phyloP scores from a whole-genome alignment of 2,113 vertebrate genomes.

The Macaca mulatta region DNA sequence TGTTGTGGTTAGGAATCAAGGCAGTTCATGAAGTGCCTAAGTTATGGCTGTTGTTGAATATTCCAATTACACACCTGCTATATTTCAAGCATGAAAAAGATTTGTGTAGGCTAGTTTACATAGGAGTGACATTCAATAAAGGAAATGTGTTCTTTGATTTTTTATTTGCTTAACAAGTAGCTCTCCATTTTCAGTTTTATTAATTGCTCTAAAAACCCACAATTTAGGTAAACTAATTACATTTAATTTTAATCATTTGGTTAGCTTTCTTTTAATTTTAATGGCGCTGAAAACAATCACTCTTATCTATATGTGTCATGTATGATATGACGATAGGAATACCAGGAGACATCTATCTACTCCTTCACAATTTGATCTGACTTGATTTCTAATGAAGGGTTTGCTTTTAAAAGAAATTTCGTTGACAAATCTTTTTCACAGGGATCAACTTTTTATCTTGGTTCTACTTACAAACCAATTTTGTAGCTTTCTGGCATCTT shows the following conservation, averaged over 20 bases:
- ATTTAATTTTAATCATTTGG: slow-evolving; percentile 50
- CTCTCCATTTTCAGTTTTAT: slow-evolving; percentile 57
- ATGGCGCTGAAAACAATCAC: slow-evolving; percentile 45
- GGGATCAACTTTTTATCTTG: slow-evolving; percentile 1
- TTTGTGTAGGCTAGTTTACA: slow-evolving; percentile 49
- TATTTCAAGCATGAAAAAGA: neutral
- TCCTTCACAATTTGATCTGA: slow-evolving; percentile 33
- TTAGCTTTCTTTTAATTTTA: slow-evolving; percentile 45
- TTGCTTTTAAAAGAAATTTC: slow-evolving; percentile 49
- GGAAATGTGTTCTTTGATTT: slow-evolving; percentile 44
- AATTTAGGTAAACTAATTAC: slow-evolving; percentile 63
- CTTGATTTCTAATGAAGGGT: slow-evolving; percentile 59
- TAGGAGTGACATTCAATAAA: slow-evolving; percentile 11
- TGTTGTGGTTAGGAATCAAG: rapidly evolving
- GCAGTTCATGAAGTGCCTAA: too few relatives aligned
- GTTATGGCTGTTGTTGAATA: neutral
- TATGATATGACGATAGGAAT: slow-evolving; percentile 5
- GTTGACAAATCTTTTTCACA: slow-evolving; percentile 60
- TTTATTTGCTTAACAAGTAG: slow-evolving; percentile 55
- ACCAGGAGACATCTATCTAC: neutral
- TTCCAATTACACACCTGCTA: neutral
- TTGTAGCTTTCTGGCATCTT: neutral
- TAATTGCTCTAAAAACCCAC: slow-evolving; percentile 69
- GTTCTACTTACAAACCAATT: slow-evolving; percentile 38
- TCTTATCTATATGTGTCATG: slow-evolving; percentile 14